These are phyloP conservation scores for Eunapius fragilis DNA, from an alignment of 37 sponge, comb jelly and placozoan species.

Conservation along the genomic window DNA sequence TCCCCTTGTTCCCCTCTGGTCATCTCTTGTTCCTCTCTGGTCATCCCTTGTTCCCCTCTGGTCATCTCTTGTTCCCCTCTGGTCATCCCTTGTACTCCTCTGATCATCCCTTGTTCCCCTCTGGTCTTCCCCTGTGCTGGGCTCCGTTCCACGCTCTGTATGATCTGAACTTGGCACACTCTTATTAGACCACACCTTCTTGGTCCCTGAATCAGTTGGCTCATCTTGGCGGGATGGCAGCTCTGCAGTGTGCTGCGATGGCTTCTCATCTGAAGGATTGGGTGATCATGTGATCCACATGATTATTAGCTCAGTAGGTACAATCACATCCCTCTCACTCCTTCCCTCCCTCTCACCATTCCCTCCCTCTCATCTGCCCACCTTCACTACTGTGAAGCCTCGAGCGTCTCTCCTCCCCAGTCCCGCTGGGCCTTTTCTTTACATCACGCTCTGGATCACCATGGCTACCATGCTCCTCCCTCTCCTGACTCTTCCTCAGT, in stretches of 20 bases:
- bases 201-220: background rate
- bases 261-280: background rate
- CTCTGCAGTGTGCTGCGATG: background rate
- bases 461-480: background rate
- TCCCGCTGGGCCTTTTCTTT: background rate
- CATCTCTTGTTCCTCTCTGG: background rate
- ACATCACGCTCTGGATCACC: background rate
- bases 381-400: background rate
- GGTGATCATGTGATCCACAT: too few relatives aligned
- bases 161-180: background rate
- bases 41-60: background rate
- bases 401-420: background rate
- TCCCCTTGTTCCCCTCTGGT: background rate
- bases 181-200: background rate
- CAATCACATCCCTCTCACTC: too few relatives aligned
- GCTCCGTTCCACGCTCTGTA: background rate
- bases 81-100: background rate
- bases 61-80: background rate
- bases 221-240: too few relatives aligned
- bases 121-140: background rate
- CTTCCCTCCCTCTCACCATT: background rate
- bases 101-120: background rate
- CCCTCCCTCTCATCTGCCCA: background rate
- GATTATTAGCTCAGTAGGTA: too few relatives aligned
- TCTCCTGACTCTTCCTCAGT: conserved; percentile 6